phyloP scores from a whole-genome alignment of 2,113 vertebrate genomes.

The Bucco capensis region DNA sequence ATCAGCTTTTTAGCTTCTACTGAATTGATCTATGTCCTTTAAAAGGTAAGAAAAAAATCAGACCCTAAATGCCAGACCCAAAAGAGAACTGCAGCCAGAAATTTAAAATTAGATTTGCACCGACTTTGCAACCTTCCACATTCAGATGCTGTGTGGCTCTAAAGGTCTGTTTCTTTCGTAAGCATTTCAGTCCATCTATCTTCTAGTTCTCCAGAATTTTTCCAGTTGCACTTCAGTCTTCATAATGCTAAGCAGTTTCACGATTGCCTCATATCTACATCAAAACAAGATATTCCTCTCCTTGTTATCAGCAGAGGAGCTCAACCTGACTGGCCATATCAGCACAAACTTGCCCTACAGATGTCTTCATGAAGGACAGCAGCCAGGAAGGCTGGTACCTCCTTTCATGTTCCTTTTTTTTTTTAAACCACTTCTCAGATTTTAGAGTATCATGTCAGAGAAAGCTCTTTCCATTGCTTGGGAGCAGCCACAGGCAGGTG shows the following conservation, averaged over 20 bases:
- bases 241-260: background rate
- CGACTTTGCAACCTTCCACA: background rate
- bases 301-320: background rate
- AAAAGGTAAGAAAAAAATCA: background rate
- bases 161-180: background rate
- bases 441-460: fast-evolving
- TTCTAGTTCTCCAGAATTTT: background rate
- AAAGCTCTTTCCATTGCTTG: background rate
- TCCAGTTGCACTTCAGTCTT: background rate
- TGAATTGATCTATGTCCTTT: background rate
- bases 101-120: background rate
- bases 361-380: background rate
- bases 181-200: background rate
- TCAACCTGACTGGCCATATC: background rate
- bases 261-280: background rate
- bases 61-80: background rate
- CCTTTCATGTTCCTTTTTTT: background rate
- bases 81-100: background rate
- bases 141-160: background rate
- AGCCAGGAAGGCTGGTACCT: background rate
- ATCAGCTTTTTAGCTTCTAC: background rate
- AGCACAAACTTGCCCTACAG: background rate
- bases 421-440: background rate
- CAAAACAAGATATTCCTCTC: background rate
- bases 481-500: background rate